Base-by-base conservation (phyloP, 2,797 vertebrate genomes). In the Melanotaenia parkinsoni region DNA sequence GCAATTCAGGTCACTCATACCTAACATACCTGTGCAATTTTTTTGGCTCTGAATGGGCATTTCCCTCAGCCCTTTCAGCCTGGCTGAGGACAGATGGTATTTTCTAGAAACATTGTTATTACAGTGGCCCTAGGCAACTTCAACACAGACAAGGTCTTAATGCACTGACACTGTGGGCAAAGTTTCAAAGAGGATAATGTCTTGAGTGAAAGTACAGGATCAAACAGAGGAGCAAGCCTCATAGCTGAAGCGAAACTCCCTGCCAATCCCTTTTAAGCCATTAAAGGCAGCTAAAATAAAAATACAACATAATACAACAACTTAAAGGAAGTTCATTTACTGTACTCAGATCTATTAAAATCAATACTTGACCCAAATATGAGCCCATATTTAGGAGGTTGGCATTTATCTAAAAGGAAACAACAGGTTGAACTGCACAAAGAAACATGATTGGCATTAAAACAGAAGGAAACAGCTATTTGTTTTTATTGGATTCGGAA, bases 1-100 rank as follows among this genome's bases (percentile, higher is more conserved):
- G 86, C 80, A 88, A 90, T 93, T 93, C 93, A 94, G 90, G 91
- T 93, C 82, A 77, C 83, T 92, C 93, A 95, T 94, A 90, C 93
- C 92, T 71, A 45, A 79, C 92, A 94, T 95, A 90, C 93, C 90
- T 92, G 83, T 26, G 35, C 77, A 71, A 86, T 90, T 92, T 77
- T 71, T 66, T 38, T 22, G 63, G 62, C 86, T 83, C 88, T 89
- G 70, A 83, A 81, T 85, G 74, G 88, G 76, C 86, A 91, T 91
- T 90, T 90, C 90, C 83, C 76, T 76, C 72, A 81, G 56, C 74
- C 87, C 82, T 92, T 93, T 92, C 91, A 93, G 91, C 81, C 71
- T 18, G 62, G 64, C 81, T 80, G 60, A 88, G 78, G 84, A 83
- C 76, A 84, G 85, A 90, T 84, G 92, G 91, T 83, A 85, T 91